Evolutionary conservation across 2,113 vertebrate species (phyloP).

Genomic region (Mus spicilegus): DNA sequence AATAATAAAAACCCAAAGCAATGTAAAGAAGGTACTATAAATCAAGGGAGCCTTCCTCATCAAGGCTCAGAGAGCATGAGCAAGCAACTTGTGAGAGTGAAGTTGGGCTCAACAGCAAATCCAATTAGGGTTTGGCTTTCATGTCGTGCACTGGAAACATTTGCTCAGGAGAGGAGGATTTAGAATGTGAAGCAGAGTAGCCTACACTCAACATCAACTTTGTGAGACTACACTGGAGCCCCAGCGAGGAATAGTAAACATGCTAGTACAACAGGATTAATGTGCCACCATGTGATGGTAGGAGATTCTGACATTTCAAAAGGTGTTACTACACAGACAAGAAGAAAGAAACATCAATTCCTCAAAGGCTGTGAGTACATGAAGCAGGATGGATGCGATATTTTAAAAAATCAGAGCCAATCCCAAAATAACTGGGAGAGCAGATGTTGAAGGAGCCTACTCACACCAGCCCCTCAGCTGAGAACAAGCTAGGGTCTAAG

Average conservation of each 20-base stretch:
- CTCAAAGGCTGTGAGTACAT: not conserved
- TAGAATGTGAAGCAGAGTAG: slow-evolving; percentile 44
- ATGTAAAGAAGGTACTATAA: not conserved
- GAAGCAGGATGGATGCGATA: not conserved
- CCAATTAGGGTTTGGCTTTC: not conserved
- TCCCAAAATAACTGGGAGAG: not conserved
- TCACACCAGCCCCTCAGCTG: not conserved
- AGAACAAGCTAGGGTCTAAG: not conserved
- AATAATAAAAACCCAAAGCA: not conserved
- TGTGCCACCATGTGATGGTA: not conserved
- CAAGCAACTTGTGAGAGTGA: not conserved
- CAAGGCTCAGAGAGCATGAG: not conserved
- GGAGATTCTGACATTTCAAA: slow-evolving; percentile 77
- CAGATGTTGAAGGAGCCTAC: not conserved
- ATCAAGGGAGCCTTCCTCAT: not conserved
- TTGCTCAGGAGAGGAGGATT: slow-evolving; percentile 63
- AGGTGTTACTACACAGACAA: slow-evolving; percentile 53
- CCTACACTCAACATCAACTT: not conserved
- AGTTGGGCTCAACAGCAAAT: not conserved
- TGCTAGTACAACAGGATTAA: slow-evolving; percentile 31
- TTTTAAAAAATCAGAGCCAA: slow-evolving; percentile 6
- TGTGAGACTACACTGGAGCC: not conserved
- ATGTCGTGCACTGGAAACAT: slow-evolving; percentile 56
- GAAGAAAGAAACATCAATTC: slow-evolving; percentile 53
- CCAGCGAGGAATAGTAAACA: slow-evolving; percentile 30